Evolutionary conservation across 2,113 vertebrate genomes (phyloP).

Genomic region (Sceloporus undulatus): DNA sequence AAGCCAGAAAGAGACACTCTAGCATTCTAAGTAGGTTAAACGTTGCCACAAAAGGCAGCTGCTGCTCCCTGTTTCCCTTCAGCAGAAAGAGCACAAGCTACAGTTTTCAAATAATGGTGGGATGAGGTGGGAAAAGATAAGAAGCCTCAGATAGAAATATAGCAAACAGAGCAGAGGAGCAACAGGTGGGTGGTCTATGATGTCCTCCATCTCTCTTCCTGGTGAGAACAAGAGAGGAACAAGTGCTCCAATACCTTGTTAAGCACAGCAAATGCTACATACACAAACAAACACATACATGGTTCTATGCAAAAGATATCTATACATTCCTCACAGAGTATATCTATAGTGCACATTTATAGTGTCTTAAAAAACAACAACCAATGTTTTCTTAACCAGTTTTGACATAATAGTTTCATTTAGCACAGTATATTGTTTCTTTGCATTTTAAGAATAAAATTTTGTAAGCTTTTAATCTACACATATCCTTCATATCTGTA

Average conservation of each 20-base stretch:
- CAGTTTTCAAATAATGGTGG: constrained; percentile 10
- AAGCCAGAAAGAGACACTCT: background rate
- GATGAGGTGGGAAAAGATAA: background rate
- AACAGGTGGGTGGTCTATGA: background rate
- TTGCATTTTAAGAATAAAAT: no score
- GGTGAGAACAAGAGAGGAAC: no score
- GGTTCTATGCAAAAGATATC: background rate
- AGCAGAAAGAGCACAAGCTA: background rate
- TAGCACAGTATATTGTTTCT: no score
- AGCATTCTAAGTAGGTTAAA: constrained; percentile 9
- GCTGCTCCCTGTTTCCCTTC: background rate
- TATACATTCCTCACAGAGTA: background rate
- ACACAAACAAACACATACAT: background rate
- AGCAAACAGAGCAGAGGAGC: constrained; percentile 18
- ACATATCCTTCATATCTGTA: no score
- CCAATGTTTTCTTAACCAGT: no score
- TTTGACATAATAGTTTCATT: no score
- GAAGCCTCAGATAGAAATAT: constrained; percentile 1
- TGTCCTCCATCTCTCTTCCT: no score
- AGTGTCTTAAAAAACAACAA: no score
- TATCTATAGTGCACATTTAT: no score
- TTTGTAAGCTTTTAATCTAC: no score
- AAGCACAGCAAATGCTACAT: background rate
- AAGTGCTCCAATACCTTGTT: no score
- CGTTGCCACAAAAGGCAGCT: constrained; percentile 4